phyloP scores from a whole-genome alignment of 2,113 vertebrate species.

The Rhinoderma darwinii region DNA sequence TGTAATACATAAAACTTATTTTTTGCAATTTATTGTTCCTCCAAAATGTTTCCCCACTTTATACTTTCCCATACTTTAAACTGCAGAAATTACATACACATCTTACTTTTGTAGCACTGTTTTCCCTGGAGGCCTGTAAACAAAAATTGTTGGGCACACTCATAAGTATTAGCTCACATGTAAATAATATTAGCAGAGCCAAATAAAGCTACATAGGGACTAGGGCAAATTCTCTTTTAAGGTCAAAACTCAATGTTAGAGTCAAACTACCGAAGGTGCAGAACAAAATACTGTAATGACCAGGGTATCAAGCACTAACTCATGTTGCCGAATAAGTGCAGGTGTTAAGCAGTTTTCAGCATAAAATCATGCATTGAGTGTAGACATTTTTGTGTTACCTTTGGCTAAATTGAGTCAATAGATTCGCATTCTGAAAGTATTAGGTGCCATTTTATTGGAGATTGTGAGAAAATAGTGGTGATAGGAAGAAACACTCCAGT shows the following conservation, averaged over 20 bases:
- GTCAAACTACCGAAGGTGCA: neutral
- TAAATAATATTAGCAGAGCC: neutral
- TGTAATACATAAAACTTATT: conserved; percentile 14
- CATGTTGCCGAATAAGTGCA: too few relatives aligned
- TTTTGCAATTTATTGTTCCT: conserved; percentile 24
- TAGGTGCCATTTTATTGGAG: too few relatives aligned
- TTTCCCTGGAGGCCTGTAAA: conserved; percentile 11
- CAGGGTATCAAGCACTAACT: too few relatives aligned
- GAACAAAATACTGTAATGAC: neutral
- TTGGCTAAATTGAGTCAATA: too few relatives aligned
- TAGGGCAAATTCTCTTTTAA: neutral
- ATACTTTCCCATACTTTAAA: conserved; percentile 22
- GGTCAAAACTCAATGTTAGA: neutral
- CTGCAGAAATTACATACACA: conserved; percentile 5
- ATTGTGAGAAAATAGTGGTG: too few relatives aligned
- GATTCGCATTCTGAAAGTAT: too few relatives aligned
- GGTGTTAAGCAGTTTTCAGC: too few relatives aligned
- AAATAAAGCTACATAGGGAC: neutral
- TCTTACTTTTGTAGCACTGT: conserved; percentile 27
- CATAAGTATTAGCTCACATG: neutral
- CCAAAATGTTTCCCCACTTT: neutral
- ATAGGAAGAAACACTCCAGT: too few relatives aligned
- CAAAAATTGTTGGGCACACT: neutral
- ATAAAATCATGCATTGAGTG: too few relatives aligned
- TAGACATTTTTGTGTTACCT: too few relatives aligned